Evolutionary conservation across 2,797 vertebrate genomes (phyloP).

Genomic region (Melanogrammus aeglefinus): DNA sequence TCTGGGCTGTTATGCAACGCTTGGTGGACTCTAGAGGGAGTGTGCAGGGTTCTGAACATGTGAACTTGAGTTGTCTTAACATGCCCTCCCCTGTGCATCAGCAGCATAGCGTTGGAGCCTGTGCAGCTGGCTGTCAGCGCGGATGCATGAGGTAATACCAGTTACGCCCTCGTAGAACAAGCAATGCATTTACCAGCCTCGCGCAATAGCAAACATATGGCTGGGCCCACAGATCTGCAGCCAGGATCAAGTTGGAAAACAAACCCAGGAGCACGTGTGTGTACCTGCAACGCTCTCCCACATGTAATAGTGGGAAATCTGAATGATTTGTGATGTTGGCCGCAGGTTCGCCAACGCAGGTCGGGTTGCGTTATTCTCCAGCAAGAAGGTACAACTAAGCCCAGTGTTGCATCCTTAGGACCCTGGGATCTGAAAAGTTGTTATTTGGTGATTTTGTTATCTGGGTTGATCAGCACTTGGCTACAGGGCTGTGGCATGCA

Average conservation of each 20-base stretch:
- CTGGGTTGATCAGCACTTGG: not conserved
- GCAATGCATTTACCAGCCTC: slow-evolving; percentile 10
- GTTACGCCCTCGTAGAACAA: slow-evolving; percentile 67
- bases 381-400: not conserved
- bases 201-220: slow-evolving; percentile 5
- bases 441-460: not conserved
- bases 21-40: slow-evolving; percentile 36
- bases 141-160: slow-evolving; percentile 64
- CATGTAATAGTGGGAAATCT: not conserved
- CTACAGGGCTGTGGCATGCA: not conserved
- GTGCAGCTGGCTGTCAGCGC: slow-evolving; percentile 51
- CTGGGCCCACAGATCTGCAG: not conserved
- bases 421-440: not conserved
- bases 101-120: slow-evolving; percentile 43
- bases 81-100: slow-evolving; percentile 55
- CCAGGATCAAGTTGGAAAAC: not conserved
- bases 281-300: not conserved
- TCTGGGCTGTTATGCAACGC: slow-evolving; percentile 47
- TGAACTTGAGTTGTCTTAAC: slow-evolving; percentile 62
- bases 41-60: slow-evolving; percentile 49
- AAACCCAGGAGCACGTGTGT: not conserved
- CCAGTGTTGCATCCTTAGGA: not conserved
- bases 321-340: not conserved
- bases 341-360: not conserved
- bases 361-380: not conserved